Conservation (phyloP, 2,113 vertebrate genomes). For the Alces alces region DNA sequence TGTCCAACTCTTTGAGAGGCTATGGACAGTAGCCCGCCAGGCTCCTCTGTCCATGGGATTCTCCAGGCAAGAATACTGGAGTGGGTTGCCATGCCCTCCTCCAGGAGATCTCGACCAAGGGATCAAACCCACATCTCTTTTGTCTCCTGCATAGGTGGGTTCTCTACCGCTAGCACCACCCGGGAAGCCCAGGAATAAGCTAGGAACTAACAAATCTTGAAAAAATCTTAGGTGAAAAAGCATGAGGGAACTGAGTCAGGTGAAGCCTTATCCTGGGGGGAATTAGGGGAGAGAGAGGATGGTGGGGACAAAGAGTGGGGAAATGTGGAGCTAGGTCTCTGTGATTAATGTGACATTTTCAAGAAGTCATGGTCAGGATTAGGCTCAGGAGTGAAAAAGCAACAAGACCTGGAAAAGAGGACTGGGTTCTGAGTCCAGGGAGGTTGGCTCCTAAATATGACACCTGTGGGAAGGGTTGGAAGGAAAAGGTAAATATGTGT, state of each 20-base stretch:
- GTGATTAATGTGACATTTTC: neutral
- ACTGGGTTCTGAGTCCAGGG: neutral
- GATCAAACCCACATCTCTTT: no score
- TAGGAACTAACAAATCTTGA: neutral
- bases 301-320: neutral
- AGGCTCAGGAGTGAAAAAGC: neutral
- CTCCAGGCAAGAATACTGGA: neutral
- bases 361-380: neutral
- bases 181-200: neutral
- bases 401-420: neutral
- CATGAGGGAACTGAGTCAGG: neutral
- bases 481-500: neutral
- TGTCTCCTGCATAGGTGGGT: no score
- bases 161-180: no score
- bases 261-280: neutral
- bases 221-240: neutral
- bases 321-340: neutral
- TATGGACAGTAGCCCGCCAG: neutral
- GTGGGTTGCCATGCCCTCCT: neutral
- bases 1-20: neutral
- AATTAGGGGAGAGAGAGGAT: neutral
- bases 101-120: no score
- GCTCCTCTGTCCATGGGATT: neutral
- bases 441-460: neutral
- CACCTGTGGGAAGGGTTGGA: neutral